Evolutionary conservation across 2,888 invertebrate species (phyloP), one percentile per base, ranked within the genome.

Genomic region (Erebia ligea): DNA sequence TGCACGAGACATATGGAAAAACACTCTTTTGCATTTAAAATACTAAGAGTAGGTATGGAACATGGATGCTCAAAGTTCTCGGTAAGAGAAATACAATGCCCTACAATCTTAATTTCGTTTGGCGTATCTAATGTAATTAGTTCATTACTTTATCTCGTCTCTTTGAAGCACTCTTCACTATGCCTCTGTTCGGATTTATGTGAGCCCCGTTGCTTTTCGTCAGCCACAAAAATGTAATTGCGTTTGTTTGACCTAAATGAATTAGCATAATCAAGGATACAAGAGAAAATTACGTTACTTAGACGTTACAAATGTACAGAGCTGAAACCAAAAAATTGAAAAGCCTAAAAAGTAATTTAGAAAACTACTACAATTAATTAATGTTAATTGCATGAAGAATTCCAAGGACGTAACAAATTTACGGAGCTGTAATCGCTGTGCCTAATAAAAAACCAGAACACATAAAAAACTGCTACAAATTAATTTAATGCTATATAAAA

Each of bases 91-190:
- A 71, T 71, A 73, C 59, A 48, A 63, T 62, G 58, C 67, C 73
- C 72, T 68, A 72, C 75, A 74, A 74, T 86, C 87, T 87, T 79
- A 86, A 82, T 82, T 83, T 82, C 83, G 82, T 85, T 83, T 82
- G 82, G 81, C 82, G 83, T 83, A 81, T 84, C 86, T 91, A 91
- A 92, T 91, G 90, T 91, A 89, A 91, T 92, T 91, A 90, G 89
- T 88, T 90, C 88, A 89, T 91, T 91, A 91, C 90, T 89, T 87
- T 86, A 84, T 67, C 71, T 73, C 64, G 59, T 62, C 70, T 70
- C 86, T 85, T 85, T 83, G 82, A 80, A 83, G 81, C 82, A 82
- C 79, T 81, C 82, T 81, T 80, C 82, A 78, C 80, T 77, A 85
- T 84, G 86, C 83, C 82, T 83, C 84, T 84, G 82, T 84, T 84